phyloP scores from a whole-genome alignment of 2,888 invertebrate genomes.

The Limulus polyphemus region DNA sequence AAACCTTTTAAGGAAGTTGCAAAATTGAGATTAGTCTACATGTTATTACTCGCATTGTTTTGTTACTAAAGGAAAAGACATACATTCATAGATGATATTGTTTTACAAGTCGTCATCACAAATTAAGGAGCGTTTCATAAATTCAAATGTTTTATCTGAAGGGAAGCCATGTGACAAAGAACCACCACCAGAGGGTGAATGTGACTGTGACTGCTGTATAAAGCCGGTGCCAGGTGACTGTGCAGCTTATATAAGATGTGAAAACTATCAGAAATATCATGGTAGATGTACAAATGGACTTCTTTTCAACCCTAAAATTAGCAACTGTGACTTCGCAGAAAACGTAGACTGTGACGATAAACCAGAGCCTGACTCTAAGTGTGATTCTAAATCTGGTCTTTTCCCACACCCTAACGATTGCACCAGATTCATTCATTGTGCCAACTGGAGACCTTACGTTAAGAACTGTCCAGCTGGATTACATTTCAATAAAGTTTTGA shows the following conservation, averaged over 20 bases:
- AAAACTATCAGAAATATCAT: background rate
- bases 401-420: conserved; percentile 7
- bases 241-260: conserved; percentile 11
- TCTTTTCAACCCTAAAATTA: conserved; percentile 9
- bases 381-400: background rate
- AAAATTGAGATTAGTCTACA: no score
- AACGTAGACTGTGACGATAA: background rate
- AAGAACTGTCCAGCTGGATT: conserved; percentile 4
- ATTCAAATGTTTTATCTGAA: no score
- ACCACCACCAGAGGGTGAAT: background rate
- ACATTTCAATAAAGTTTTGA: conserved; percentile 7
- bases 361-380: no score
- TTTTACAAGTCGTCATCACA: no score
- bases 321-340: background rate
- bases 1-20: no score
- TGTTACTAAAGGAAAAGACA: no score
- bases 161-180: no score
- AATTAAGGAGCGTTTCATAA: no score
- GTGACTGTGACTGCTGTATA: conserved; percentile 12
- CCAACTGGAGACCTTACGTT: conserved; percentile 1
- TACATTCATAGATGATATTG: no score
- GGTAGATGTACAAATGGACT: conserved; percentile 9
- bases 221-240: conserved; percentile 9
- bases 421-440: conserved; percentile 6
- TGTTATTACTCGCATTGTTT: no score